A percentile compares a stretch with the other conserved stretches of the same genome.
Evolutionary conservation across 2,888 invertebrate species (phyloP).

Genomic region (Rutpela maculata): DNA sequence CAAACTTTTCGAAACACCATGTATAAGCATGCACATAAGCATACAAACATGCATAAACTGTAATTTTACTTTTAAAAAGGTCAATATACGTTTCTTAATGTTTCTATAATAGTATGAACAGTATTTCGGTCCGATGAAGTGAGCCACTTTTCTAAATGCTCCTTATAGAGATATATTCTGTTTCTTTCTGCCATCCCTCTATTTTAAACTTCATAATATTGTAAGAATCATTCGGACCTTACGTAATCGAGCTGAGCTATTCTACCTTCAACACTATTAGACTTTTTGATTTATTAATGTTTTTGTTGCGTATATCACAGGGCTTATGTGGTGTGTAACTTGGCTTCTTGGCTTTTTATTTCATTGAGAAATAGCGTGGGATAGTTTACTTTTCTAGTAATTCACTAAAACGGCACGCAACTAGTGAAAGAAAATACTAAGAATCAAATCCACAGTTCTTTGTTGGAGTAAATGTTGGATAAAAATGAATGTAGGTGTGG

Average conservation of each 20-base stretch:
- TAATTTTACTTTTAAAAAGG: too few relatives aligned
- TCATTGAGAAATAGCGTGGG: slow-evolving; percentile 62
- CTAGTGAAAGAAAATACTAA: slow-evolving; percentile 21
- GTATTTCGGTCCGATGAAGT: too few relatives aligned
- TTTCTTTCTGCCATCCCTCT: slow-evolving; percentile 35
- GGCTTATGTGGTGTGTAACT: slow-evolving; percentile 65
- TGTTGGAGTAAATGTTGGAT: not conserved
- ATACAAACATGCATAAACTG: too few relatives aligned
- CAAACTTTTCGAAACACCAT: too few relatives aligned
- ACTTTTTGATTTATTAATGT: slow-evolving; percentile 54
- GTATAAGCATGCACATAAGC: too few relatives aligned
- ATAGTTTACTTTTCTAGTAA: slow-evolving; percentile 44
- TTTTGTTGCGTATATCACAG: slow-evolving; percentile 46
- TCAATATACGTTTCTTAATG: too few relatives aligned
- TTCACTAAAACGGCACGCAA: slow-evolving; percentile 25
- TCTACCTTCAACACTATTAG: slow-evolving; percentile 52
- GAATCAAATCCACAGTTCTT: slow-evolving; percentile 1
- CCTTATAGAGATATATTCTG: too few relatives aligned
- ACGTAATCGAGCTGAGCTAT: slow-evolving; percentile 46
- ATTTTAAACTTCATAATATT: slow-evolving; percentile 28
- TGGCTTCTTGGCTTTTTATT: slow-evolving; percentile 60
- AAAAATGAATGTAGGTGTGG: slow-evolving; percentile 23
- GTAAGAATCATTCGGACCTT: slow-evolving; percentile 41
- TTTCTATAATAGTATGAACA: too few relatives aligned
- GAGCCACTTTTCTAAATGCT: too few relatives aligned